Base-by-base conservation (phyloP, 2,888 invertebrate genomes). In the Nebria brevicollis region DNA sequence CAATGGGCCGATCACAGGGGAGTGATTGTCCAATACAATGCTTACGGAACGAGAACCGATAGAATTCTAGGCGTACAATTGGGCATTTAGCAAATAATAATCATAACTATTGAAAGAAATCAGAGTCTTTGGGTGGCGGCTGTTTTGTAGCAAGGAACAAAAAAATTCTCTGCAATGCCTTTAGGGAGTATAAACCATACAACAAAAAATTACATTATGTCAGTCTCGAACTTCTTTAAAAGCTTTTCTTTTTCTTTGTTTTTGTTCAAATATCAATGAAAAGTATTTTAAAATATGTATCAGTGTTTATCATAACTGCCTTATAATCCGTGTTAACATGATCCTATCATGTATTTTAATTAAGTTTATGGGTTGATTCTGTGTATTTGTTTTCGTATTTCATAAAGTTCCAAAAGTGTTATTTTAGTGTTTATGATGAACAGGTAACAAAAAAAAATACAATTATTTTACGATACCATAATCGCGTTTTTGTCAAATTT, bases 81-180 rank as follows among this genome's bases (percentile, higher is more conserved):
- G 73, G 73, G 81, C 72, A 81, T 81, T 81, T 81, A 72, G 75
- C 81, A 81, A 81, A 81, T 81, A 81, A 81, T 81, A 75, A 76
- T 81, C 54, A 54, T 54, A 54, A 54, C 54, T 54, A 54, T 54
- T 54, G 54, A 54, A 54, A 54, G 54, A 54, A 54, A 54, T 54
- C 54, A 54, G 54, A 54, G 54, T 54, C 54, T 13, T 54, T 54
- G 54, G 54, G 54, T 54, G 54, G 54, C 54, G 54, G 54, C 8
- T 54, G 54, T 54, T 11, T 11, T 54, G 54, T 54, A 11, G 54
- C 54, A 54, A 54, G 8, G 7, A 11, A 54, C 54, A 8, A 54
- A 54, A 54, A 54, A 54, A 20, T 20, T 54, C 54, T 54, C 54
- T 11, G 11, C 54, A 54, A 11, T 54, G 2, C 54, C 13, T 54